These are phyloP conservation scores for Gryon sp. DNA, from an alignment of 1,140 invertebrate species.

Conservation along the genomic window DNA sequence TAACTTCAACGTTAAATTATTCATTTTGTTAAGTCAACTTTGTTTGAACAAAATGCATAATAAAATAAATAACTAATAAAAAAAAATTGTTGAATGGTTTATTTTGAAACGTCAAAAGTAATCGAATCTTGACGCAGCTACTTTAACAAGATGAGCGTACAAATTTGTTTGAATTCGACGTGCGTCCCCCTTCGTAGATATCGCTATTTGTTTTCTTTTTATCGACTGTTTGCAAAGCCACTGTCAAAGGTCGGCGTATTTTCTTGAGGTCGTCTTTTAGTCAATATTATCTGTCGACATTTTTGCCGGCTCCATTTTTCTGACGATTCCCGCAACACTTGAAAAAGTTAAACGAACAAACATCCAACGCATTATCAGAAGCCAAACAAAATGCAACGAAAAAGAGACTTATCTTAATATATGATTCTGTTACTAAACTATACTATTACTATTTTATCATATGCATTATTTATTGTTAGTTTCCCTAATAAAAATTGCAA, in stretches of 20 bases:
- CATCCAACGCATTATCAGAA: conserved; percentile 24
- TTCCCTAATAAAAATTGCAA: too few species aligned
- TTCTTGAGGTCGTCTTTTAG: conserved; percentile 50
- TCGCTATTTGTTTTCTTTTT: conserved; percentile 52
- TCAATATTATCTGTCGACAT: conserved; percentile 50
- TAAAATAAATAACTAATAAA: background rate
- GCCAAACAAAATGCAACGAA: conserved; percentile 15
- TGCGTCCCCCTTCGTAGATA: conserved; percentile 45
- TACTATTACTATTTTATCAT: too few species aligned
- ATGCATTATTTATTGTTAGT: background rate
- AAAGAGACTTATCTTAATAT: too few species aligned
- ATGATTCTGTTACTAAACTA: too few species aligned
- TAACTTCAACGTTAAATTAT: too few species aligned
- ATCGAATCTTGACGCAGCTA: conserved; percentile 41
- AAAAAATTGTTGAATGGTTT: too few species aligned
- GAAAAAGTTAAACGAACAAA: conserved; percentile 11
- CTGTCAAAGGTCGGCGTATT: conserved; percentile 57
- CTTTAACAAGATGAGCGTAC: conserved; percentile 16
- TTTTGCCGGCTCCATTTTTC: conserved; percentile 38
- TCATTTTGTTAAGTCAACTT: too few species aligned
- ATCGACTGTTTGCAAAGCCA: conserved; percentile 55
- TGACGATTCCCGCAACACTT: conserved; percentile 15
- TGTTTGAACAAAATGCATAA: too few species aligned
- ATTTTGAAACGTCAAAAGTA: conserved; percentile 29
- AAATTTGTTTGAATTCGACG: conserved; percentile 31